phyloP scores from a whole-genome alignment of 2,113 vertebrate genomes.

The Ictalurus furcatus region DNA sequence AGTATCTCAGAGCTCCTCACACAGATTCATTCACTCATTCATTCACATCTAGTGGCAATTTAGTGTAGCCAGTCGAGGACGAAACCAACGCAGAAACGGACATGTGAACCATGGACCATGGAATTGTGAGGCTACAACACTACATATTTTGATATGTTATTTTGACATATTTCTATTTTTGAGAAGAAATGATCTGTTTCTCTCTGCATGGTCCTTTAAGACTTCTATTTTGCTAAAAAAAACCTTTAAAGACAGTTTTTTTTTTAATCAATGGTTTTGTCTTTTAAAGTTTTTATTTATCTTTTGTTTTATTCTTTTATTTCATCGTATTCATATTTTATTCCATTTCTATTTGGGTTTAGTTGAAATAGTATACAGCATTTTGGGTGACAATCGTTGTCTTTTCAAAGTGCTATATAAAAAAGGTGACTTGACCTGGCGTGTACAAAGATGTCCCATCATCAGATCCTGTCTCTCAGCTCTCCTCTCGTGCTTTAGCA shows the following conservation, averaged over 20 bases:
- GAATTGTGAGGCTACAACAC: background rate
- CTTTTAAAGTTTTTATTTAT: background rate
- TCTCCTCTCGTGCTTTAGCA: constrained; percentile 44
- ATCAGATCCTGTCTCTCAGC: background rate
- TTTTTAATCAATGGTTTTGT: background rate
- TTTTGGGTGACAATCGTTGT: background rate
- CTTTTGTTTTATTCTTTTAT: background rate
- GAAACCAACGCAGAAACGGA: background rate
- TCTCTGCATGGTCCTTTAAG: background rate
- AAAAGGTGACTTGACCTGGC: background rate
- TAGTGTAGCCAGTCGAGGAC: background rate
- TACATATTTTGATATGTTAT: background rate
- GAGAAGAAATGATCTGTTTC: background rate
- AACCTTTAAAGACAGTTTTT: background rate
- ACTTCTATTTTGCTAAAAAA: background rate
- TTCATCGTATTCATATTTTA: background rate
- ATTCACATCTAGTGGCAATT: background rate
- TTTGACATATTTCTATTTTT: no score
- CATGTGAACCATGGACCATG: background rate
- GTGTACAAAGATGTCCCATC: background rate
- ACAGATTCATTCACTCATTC: background rate
- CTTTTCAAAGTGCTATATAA: background rate
- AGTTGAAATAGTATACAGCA: background rate
- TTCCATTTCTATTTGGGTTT: background rate
- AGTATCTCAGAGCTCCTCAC: background rate